Evolutionary conservation across 2,113 vertebrate species (phyloP).

Genomic region (Notiomystis cincta): DNA sequence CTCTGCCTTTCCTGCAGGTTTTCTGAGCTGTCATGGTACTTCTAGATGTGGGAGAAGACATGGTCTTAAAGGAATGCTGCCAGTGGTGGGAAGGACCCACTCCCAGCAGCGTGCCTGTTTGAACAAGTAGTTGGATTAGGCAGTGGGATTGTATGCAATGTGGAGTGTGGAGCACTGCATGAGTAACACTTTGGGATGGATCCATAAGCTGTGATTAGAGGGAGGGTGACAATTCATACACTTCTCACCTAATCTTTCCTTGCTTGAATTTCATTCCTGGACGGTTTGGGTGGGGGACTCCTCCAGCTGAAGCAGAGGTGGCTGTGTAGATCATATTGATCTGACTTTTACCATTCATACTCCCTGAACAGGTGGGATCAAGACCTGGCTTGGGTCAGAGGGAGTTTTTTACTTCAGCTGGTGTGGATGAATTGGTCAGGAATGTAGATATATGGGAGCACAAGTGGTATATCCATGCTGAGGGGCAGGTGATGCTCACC

Average conservation of each 20-base stretch:
- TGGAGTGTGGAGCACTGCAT: neutral
- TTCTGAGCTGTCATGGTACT: neutral
- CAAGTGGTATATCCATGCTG: neutral
- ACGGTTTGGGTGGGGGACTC: neutral
- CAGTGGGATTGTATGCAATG: neutral
- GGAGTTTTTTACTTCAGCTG: neutral
- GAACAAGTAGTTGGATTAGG: slow-evolving; percentile 20
- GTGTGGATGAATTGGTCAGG: neutral
- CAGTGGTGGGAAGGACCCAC: neutral
- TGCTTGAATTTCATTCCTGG: neutral
- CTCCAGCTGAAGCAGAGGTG: neutral
- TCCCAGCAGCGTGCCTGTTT: slow-evolving; percentile 6
- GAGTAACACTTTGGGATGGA: neutral
- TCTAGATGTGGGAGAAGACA: neutral
- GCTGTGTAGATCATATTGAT: neutral
- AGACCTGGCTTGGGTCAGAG: neutral
- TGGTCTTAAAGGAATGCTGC: neutral
- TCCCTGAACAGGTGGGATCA: no score
- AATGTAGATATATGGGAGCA: neutral
- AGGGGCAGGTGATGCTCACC: neutral
- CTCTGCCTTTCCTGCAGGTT: neutral
- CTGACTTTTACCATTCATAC: neutral
- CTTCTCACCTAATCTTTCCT: neutral
- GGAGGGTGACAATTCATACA: slow-evolving; percentile 43
- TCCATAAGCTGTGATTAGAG: slow-evolving; percentile 41